phyloP scores from a whole-genome alignment of 1,140 invertebrate genomes.

The Chrysopa pallens region DNA sequence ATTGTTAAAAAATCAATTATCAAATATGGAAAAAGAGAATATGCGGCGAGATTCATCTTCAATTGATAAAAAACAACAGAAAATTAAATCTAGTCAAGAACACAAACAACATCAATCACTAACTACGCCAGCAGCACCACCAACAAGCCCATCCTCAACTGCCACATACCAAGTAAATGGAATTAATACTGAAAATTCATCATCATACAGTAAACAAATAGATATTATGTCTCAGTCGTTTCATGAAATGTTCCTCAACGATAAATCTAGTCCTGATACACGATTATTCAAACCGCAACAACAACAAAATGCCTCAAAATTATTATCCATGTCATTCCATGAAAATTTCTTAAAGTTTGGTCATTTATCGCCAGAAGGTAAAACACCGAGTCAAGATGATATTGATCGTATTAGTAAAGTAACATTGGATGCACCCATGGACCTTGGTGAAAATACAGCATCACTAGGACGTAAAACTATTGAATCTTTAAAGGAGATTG shows the following conservation, averaged over 20 bases:
- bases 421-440: constrained; percentile 57
- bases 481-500: constrained; percentile 76
- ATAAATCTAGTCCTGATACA: not conserved
- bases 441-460: constrained; percentile 18
- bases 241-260: constrained; percentile 9
- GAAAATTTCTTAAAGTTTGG: not conserved
- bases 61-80: too few relatives aligned
- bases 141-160: too few relatives aligned
- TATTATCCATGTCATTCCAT: not conserved
- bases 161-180: too few relatives aligned
- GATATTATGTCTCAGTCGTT: constrained; percentile 17
- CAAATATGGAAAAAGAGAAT: not conserved
- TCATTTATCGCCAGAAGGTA: constrained; percentile 3
- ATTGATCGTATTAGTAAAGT: constrained; percentile 73
- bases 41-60: too few relatives aligned
- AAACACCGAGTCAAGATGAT: constrained; percentile 56
- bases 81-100: too few relatives aligned
- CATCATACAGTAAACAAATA: too few relatives aligned
- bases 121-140: too few relatives aligned
- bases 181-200: too few relatives aligned
- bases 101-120: too few relatives aligned
- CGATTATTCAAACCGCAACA: too few relatives aligned
- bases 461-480: constrained; percentile 67
- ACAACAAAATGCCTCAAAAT: not conserved
- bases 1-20: not conserved